Evolutionary conservation across 1,140 invertebrate species (phyloP), one percentile per base, ranked within the genome.

Genomic region (Paraescarpia echinospica): DNA sequence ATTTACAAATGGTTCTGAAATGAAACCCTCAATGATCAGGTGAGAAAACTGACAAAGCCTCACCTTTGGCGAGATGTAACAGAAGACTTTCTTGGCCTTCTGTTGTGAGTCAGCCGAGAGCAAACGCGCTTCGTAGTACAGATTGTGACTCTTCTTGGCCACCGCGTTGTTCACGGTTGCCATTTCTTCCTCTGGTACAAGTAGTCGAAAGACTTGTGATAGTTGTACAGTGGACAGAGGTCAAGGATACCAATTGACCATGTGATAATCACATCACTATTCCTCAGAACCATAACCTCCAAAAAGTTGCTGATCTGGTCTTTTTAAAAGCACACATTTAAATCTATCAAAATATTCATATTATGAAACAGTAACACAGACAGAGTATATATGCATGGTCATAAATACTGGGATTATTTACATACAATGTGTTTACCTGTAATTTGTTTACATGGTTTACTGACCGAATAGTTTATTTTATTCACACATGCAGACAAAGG

Each of bases 131-230:
- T 98, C 98, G 95, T 98, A 99, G 96, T 97, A 98, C 93, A 98
- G 97, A 95, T 98, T 98, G 94, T 98, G 98, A 94, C 98, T 98
- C 94, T 98, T 97, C 35, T 97, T 97, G 35, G 97, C 97, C 27
- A 99, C 97, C 95, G 98, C 98, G 95, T 98, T 98, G 95, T 98
- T 97, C 27, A 99, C 98, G 94, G 98, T 97, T 94, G 97, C 97
- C 35, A 98, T 97, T 96, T 99, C 98, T 93, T 97, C 97, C 95
- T 97, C 98, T 98, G 95, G 33, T 94, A 93, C 88, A 95, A 95
- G 94, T 94, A 94, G 59, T n/a, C n/a, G n/a, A n/a, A n/a, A n/a
- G n/a, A n/a, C 12, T 41, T 41, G 41, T 41, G 12, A 41, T 41
- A 41, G 41, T 41, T 41, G 12, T 12, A 41, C 41, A 4, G 12